Percentiles rank a stretch among this genome's conserved stretches.
These are phyloP conservation scores for Myotis yumanensis DNA, from an alignment of 2,113 vertebrate genomes.

Conservation along the genomic window DNA sequence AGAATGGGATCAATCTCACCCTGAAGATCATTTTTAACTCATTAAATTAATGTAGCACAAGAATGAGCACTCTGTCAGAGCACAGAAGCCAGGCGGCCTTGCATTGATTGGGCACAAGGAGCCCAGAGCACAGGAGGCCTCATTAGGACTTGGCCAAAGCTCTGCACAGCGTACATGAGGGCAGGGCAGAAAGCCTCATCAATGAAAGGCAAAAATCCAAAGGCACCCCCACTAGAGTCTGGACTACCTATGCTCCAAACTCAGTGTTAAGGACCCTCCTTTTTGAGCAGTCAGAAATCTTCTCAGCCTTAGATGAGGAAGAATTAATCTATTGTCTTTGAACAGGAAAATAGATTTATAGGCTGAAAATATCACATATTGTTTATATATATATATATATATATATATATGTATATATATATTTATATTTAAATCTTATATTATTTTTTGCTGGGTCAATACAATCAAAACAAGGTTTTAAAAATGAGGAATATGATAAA, in stretches of 20 bases:
- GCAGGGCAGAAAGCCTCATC: background rate
- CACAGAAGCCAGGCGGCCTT: background rate
- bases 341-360: background rate
- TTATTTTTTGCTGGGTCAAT: background rate
- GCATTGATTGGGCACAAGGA: background rate
- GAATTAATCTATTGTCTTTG: background rate
- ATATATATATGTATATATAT: no score
- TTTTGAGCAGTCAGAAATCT: background rate
- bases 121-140: background rate
- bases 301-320: background rate
- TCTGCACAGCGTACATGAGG: background rate
- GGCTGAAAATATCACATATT: background rate
- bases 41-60: background rate
- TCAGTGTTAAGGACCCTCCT: background rate
- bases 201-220: background rate
- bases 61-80: background rate
- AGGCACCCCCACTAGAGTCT: background rate
- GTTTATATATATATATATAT: no score
- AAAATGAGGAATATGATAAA: background rate
- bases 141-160: rapidly evolving
- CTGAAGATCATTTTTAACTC: background rate
- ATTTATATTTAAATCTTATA: background rate
- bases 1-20: background rate
- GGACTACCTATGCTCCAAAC: background rate
- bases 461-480: background rate